A percentile compares a stretch with the other conserved stretches of the same genome.
These are phyloP conservation scores for Petrolisthes manimaculis DNA, from an alignment of 2,888 invertebrate species.

Conservation along the genomic window DNA sequence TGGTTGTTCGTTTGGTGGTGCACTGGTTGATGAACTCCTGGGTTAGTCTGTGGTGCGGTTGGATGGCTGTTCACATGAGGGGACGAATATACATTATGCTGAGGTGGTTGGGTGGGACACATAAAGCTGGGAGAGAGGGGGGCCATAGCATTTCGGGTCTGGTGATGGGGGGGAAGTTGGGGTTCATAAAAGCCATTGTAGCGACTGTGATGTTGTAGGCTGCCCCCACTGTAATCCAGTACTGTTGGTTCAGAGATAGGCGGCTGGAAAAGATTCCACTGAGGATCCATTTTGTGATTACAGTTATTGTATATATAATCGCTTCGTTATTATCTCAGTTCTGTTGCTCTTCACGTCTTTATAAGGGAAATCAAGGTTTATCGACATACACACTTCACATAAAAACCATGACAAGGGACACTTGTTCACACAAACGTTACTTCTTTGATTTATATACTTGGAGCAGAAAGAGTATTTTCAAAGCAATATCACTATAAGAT, in stretches of 20 bases:
- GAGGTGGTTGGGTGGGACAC: slow-evolving; percentile 26
- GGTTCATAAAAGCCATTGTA: slow-evolving; percentile 63
- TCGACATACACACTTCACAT: slow-evolving; percentile 30
- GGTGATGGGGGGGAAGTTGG: slow-evolving; percentile 42
- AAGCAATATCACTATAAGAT: slow-evolving; percentile 25
- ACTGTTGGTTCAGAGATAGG: slow-evolving; percentile 65
- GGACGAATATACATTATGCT: slow-evolving; percentile 47
- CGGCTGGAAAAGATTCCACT: slow-evolving; percentile 65
- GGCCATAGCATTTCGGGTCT: slow-evolving; percentile 46
- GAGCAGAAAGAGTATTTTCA: slow-evolving; percentile 35
- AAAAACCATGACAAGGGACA: slow-evolving; percentile 32
- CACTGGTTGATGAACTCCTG: slow-evolving; percentile 34
- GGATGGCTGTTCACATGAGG: slow-evolving; percentile 52
- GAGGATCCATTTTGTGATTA: slow-evolving; percentile 62
- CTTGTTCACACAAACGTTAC: slow-evolving; percentile 26
- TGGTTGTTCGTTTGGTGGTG: slow-evolving; percentile 43
- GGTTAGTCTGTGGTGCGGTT: slow-evolving; percentile 37
- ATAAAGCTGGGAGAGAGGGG: slow-evolving; percentile 49
- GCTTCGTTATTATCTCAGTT: slow-evolving; percentile 26
- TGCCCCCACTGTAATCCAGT: slow-evolving; percentile 63
- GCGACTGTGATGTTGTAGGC: slow-evolving; percentile 49
- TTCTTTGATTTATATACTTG: slow-evolving; percentile 34
- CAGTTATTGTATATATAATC: slow-evolving; percentile 2
- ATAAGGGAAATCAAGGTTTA: slow-evolving; percentile 33
- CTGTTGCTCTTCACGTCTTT: slow-evolving; percentile 24